These are phyloP conservation scores for Phylloscopus trochiloides DNA, from an alignment of 2,113 vertebrate genomes.

Conservation along the genomic window DNA sequence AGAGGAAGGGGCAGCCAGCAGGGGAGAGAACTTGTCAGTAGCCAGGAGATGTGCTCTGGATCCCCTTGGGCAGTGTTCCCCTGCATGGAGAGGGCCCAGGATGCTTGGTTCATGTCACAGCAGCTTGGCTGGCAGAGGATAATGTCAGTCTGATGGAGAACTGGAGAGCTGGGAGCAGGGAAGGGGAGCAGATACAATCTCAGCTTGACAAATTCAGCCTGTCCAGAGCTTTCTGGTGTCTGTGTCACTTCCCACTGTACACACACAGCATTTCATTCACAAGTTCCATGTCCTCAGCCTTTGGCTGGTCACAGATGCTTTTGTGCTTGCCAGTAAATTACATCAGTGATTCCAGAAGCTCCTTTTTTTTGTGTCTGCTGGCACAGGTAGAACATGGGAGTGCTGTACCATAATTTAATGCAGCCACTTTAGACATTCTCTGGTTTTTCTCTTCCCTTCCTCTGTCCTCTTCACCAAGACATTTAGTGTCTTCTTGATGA, in stretches of 20 bases:
- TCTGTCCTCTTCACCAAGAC: not conserved
- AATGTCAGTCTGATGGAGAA: rapidly evolving
- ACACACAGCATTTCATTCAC: not conserved
- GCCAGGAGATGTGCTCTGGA: not conserved
- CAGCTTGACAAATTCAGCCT: not conserved
- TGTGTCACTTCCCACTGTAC: not conserved
- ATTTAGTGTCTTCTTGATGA: not conserved
- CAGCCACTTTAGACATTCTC: not conserved
- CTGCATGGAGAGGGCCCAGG: not conserved
- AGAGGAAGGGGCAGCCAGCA: not conserved
- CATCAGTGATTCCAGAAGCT: conserved; percentile 12
- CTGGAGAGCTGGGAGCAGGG: not conserved
- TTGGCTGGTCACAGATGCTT: not conserved
- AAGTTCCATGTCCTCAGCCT: not conserved
- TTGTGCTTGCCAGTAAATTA: conserved; percentile 19
- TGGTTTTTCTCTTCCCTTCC: not conserved
- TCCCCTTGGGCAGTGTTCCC: not conserved
- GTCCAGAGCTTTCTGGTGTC: not conserved
- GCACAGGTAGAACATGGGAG: not conserved
- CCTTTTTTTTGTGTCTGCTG: not conserved
- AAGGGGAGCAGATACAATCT: not conserved
- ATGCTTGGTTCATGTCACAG: not conserved
- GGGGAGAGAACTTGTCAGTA: not conserved
- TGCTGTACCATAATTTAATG: not conserved
- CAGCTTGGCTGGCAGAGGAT: not conserved